Percentiles rank a stretch among this genome's conserved stretches.
Evolutionary conservation across 1,140 invertebrate genomes (phyloP).

Genomic region (Nylanderia fulva): DNA sequence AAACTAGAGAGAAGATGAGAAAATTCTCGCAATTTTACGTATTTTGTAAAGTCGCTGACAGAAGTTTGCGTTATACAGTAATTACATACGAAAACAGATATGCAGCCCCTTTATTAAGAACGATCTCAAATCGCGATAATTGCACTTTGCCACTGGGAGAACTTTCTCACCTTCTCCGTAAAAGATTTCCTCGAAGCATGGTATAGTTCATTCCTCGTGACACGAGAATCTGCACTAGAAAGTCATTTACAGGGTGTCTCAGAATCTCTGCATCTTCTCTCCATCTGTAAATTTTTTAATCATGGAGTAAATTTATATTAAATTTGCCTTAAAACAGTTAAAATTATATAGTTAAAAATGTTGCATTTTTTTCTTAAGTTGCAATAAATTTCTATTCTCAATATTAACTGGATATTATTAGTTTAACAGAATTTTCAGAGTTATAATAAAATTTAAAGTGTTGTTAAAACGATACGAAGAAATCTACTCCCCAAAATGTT

Average conservation of each 20-base stretch:
- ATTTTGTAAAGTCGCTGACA: constrained; percentile 12
- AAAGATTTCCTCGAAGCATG: not conserved
- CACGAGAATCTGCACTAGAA: constrained; percentile 10
- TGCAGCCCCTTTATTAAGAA: constrained; percentile 2
- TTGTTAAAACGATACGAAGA: not conserved
- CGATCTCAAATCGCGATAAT: constrained; percentile 21
- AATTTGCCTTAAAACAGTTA: not conserved
- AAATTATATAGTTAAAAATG: no score
- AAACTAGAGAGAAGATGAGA: no score
- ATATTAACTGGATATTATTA: not conserved
- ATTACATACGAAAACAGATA: constrained; percentile 23
- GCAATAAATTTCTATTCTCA: not conserved
- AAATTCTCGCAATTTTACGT: no score
- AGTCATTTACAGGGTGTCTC: not conserved
- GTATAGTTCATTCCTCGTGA: not conserved
- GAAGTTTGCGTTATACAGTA: not conserved
- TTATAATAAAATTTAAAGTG: not conserved
- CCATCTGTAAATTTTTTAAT: not conserved
- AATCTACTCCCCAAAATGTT: not conserved
- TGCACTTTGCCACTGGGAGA: not conserved
- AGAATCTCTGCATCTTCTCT: not conserved
- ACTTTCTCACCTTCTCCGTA: not conserved
- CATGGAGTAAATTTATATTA: not conserved
- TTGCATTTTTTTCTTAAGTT: no score
- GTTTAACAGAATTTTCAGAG: not conserved